A percentile compares a stretch with the other conserved stretches of the same genome.
phyloP scores from a whole-genome alignment of 2,888 invertebrate species.

The Eupithecia centaureata region DNA sequence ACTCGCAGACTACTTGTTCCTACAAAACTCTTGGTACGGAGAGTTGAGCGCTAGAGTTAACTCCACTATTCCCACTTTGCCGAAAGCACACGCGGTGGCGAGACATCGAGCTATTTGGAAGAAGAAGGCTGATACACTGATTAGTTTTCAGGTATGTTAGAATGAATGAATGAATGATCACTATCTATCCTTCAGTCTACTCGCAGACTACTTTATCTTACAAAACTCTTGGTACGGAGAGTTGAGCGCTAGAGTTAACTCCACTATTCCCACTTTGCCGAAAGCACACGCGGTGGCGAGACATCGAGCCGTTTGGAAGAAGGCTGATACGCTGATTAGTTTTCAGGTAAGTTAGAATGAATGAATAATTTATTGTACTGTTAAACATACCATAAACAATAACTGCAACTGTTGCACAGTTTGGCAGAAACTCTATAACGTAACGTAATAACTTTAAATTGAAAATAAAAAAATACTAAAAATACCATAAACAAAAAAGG shows the following conservation, averaged over 20 bases:
- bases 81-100: slow-evolving; percentile 73
- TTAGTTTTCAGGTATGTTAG: slow-evolving; percentile 70
- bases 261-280: slow-evolving; percentile 74
- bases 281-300: slow-evolving; percentile 74
- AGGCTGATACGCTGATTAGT: slow-evolving; percentile 76
- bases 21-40: slow-evolving; percentile 77
- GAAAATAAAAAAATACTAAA: too few species aligned
- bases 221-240: slow-evolving; percentile 79
- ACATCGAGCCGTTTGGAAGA: slow-evolving; percentile 77
- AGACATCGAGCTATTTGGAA: slow-evolving; percentile 77
- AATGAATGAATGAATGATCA: too few species aligned
- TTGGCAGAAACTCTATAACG: too few species aligned
- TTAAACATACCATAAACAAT: too few species aligned
- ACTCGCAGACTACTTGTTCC: slow-evolving; percentile 76
- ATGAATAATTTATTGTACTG: too few species aligned
- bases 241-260: slow-evolving; percentile 74
- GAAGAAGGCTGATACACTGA: slow-evolving; percentile 75
- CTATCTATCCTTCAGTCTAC: slow-evolving; percentile 71
- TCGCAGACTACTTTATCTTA: slow-evolving; percentile 77
- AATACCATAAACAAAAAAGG: too few species aligned
- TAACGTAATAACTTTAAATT: too few species aligned
- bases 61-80: slow-evolving; percentile 75
- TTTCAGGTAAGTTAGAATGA: background rate
- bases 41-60: slow-evolving; percentile 75
- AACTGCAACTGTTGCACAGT: too few species aligned